Conservation (phyloP, 2,797 vertebrate species). For the Phalloptychus januarius region DNA sequence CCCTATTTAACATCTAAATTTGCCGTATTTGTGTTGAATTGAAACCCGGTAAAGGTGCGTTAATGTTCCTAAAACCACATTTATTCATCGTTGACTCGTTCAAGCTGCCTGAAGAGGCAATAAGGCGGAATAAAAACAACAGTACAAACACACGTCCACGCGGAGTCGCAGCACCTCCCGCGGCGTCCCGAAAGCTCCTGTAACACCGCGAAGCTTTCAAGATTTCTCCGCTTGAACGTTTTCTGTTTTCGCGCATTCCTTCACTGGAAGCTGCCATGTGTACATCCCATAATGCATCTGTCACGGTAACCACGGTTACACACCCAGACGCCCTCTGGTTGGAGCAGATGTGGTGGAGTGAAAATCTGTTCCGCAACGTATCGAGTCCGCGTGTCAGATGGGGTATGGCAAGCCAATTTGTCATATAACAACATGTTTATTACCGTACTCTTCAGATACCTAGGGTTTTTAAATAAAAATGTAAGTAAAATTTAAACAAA, state of each 20-base stretch:
- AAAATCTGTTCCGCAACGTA: neutral
- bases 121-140: neutral
- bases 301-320: slow-evolving; percentile 49
- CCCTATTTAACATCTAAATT: neutral
- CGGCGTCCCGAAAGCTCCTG: neutral
- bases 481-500: neutral
- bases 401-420: neutral
- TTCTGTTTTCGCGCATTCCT: slow-evolving; percentile 3
- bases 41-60: neutral
- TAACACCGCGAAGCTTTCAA: neutral
- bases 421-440: neutral
- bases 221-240: neutral
- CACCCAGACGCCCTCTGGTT: slow-evolving; percentile 49
- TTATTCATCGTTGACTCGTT: neutral
- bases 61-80: neutral
- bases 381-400: neutral
- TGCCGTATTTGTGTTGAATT: neutral
- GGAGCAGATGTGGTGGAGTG: slow-evolving; percentile 28
- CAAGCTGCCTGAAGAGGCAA: neutral
- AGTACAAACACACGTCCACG: slow-evolving; percentile 18
- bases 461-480: too few relatives aligned
- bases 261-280: slow-evolving; percentile 52
- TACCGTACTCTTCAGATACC: neutral
- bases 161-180: neutral
- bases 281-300: slow-evolving; percentile 63